Percentiles rank a stretch among this genome's conserved stretches.
Evolutionary conservation across 2,888 invertebrate genomes (phyloP).

Genomic region (Gastrophysa polygoni): DNA sequence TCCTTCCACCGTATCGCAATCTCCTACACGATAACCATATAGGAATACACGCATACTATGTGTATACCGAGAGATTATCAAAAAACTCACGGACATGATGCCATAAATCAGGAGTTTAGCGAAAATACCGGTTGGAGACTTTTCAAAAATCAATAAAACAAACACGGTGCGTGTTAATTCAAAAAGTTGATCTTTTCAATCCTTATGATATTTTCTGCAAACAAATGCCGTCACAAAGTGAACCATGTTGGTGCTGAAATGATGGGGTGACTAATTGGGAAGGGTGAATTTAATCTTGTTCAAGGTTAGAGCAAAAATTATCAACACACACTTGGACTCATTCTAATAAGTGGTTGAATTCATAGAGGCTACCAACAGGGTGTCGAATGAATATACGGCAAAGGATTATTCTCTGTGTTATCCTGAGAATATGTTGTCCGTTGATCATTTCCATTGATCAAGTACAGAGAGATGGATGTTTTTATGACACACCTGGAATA

Average conservation of each 20-base stretch:
- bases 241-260: constrained; percentile 23
- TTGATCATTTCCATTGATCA: too few relatives aligned
- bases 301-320: constrained; percentile 17
- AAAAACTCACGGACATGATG: background rate
- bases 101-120: background rate
- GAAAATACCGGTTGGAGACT: constrained; percentile 5
- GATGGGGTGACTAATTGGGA: constrained; percentile 26
- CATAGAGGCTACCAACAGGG: background rate
- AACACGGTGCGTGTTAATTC: constrained; percentile 28
- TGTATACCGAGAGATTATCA: background rate
- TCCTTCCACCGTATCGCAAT: constrained; percentile 15
- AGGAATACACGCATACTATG: background rate
- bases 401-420: too few relatives aligned
- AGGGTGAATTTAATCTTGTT: constrained; percentile 16
- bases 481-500: too few relatives aligned
- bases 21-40: constrained; percentile 1
- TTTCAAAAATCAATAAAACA: constrained; percentile 17
- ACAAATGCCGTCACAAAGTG: constrained; percentile 27
- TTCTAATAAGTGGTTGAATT: background rate
- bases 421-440: too few relatives aligned
- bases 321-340: background rate
- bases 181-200: constrained; percentile 33
- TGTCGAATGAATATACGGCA: too few relatives aligned
- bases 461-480: too few relatives aligned
- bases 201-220: constrained; percentile 27